A percentile compares a stretch with the other conserved stretches of the same genome.
Evolutionary conservation across 2,888 invertebrate species (phyloP).

Genomic region (Stratiomys singularior): DNA sequence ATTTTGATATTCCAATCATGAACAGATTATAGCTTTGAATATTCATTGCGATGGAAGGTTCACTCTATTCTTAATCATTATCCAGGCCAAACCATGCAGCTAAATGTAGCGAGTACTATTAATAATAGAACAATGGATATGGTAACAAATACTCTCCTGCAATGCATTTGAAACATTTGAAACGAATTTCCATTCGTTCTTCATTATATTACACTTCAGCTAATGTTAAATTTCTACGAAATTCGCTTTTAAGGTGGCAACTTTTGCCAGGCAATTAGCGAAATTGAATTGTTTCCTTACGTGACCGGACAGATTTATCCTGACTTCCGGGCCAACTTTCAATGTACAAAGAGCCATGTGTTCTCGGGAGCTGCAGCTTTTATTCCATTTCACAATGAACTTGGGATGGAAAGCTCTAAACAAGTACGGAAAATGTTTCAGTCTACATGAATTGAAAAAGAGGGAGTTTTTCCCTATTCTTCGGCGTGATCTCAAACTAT

Average conservation of each 20-base stretch:
- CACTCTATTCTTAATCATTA: too few species aligned
- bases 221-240: background rate
- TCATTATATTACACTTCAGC: too few species aligned
- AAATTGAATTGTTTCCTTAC: conserved; percentile 48
- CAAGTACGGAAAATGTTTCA: background rate
- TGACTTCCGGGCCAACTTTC: background rate
- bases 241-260: conserved; percentile 39
- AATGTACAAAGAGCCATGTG: conserved; percentile 10
- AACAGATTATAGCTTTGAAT: too few species aligned
- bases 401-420: background rate
- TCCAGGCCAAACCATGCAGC: too few species aligned
- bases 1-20: too few species aligned
- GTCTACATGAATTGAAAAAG: background rate
- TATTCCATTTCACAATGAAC: background rate
- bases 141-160: too few species aligned
- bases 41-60: too few species aligned
- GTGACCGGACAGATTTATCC: conserved; percentile 32
- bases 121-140: too few species aligned
- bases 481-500: background rate
- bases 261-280: conserved; percentile 48
- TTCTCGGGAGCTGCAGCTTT: background rate
- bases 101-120: too few species aligned
- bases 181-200: background rate
- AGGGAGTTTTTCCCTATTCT: background rate
- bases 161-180: too few species aligned